Percentiles rank a stretch among this genome's conserved stretches.
phyloP scores from a whole-genome alignment of 2,888 invertebrate genomes.

The Branchipolynoe longqiensis region DNA sequence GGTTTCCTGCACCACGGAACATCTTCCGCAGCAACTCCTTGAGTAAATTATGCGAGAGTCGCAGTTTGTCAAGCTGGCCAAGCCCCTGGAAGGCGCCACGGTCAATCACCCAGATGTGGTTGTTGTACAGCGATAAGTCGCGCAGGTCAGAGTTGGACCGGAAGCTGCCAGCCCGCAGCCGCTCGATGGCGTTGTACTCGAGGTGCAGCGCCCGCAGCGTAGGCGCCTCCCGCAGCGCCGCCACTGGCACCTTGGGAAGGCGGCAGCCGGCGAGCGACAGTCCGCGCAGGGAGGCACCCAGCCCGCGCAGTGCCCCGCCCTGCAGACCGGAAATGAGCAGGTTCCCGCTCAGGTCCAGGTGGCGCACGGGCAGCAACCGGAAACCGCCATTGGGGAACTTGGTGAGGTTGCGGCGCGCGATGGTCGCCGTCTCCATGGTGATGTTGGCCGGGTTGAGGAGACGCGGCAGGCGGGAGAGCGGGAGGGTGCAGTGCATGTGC shows the following conservation, averaged over 20 bases:
- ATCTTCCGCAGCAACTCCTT: slow-evolving; percentile 18
- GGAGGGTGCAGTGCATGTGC: slow-evolving; percentile 33
- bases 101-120: slow-evolving; percentile 25
- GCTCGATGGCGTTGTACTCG: slow-evolving; percentile 29
- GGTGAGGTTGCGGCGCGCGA: slow-evolving; percentile 52
- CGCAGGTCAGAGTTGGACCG: neutral
- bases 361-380: neutral
- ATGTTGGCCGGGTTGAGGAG: neutral
- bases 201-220: slow-evolving; percentile 25
- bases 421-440: slow-evolving; percentile 24
- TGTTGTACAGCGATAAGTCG: slow-evolving; percentile 55
- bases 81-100: slow-evolving; percentile 34
- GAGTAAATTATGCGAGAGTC: slow-evolving; percentile 34
- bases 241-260: slow-evolving; percentile 15
- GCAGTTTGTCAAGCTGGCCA: slow-evolving; percentile 25
- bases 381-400: slow-evolving; percentile 33
- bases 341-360: slow-evolving; percentile 54
- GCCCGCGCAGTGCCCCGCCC: neutral
- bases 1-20: slow-evolving; percentile 51
- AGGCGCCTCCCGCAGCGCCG: neutral
- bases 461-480: neutral
- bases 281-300: neutral
- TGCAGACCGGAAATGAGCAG: neutral
- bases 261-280: slow-evolving; percentile 26
- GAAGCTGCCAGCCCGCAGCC: slow-evolving; percentile 4